Conservation (phyloP, 2,888 invertebrate species). For the Drosophila multiciliata region DNA sequence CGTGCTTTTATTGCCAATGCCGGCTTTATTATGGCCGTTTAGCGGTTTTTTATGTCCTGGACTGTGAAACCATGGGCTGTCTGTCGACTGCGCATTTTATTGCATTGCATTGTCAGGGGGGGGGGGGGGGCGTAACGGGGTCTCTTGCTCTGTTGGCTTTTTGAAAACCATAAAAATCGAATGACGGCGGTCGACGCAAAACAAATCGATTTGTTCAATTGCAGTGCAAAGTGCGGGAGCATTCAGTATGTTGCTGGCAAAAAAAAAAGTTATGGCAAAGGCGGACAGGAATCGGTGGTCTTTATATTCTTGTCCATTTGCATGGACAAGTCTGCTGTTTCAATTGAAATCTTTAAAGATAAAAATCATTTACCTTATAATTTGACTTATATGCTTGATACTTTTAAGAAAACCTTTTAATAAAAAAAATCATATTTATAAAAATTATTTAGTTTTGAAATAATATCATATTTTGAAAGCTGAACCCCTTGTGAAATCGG, state of each 20-base stretch:
- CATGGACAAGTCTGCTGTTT: not conserved
- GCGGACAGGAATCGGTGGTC: slow-evolving; percentile 11
- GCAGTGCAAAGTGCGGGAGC: slow-evolving; percentile 73
- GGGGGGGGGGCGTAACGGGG: slow-evolving; percentile 53
- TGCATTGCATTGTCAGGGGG: no score
- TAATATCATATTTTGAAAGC: not conserved
- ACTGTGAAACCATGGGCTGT: slow-evolving; percentile 56
- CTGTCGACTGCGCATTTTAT: slow-evolving; percentile 69
- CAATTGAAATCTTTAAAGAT: not conserved
- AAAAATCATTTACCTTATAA: not conserved
- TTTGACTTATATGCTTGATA: not conserved
- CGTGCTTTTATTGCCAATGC: slow-evolving; percentile 56
- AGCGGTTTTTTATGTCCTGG: slow-evolving; percentile 73
- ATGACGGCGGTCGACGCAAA: slow-evolving; percentile 58
- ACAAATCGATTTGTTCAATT: slow-evolving; percentile 82
- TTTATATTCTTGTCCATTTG: slow-evolving; percentile 27
- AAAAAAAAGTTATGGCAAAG: not conserved
- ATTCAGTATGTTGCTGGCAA: slow-evolving; percentile 1
- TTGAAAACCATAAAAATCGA: slow-evolving; percentile 78
- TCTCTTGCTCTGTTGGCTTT: slow-evolving; percentile 73
- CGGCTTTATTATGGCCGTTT: slow-evolving; percentile 79
- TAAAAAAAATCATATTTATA: not conserved
- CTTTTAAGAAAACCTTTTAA: not conserved
- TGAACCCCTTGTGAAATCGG: not conserved
- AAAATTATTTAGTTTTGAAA: not conserved